Evolutionary conservation across 1,140 invertebrate species (phyloP), one percentile per base, ranked within the genome.

Genomic region (Saccostrea glomerata): DNA sequence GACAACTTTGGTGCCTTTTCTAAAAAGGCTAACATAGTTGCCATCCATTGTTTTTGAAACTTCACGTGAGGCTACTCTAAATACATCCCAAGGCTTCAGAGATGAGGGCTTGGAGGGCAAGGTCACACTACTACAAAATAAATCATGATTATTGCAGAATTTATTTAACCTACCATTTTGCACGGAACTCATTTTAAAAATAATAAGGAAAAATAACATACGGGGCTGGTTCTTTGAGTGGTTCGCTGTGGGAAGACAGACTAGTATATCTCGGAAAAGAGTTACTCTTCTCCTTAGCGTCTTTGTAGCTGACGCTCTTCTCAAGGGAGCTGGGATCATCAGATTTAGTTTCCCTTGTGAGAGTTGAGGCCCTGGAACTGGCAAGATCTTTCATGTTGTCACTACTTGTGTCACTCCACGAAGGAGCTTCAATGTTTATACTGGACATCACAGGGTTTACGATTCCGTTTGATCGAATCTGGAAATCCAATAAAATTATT

Each of bases 1-100:
- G 5, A 92, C 20, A 2, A 94, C 89, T 91, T 94, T 94, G 23
- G 91, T 56, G 9, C 90, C 85, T 88, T 94, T 94, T 15, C 89
- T 60, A 58, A 91, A 87, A 11, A 88, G 77, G 83, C 86, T 93
- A 47, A 92, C 88, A 15, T 89, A 92, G 20, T 90, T 87, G 66
- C 92, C 92, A 66, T 93, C 91, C 11, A 92, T 82, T 1, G 89
- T 86, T 9, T 82, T 84, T 30, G 91, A 87, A 23, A 89, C 88
- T 13, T 91, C 90, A 56, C 91, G 82, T 30, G 87, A 85, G 15
- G 89, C 84, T 20, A 92, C 87, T 30, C 92, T 84, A 83, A 94
- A 94, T 0, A 93, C 92, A 84, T 94, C 92, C 93, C 93, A 94
- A 5, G 91, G 90, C 88, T 83, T 83, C 54, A 56, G 17, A 20